Conservation (phyloP, 2,888 invertebrate species). For the Lasioglossum lativentre region DNA sequence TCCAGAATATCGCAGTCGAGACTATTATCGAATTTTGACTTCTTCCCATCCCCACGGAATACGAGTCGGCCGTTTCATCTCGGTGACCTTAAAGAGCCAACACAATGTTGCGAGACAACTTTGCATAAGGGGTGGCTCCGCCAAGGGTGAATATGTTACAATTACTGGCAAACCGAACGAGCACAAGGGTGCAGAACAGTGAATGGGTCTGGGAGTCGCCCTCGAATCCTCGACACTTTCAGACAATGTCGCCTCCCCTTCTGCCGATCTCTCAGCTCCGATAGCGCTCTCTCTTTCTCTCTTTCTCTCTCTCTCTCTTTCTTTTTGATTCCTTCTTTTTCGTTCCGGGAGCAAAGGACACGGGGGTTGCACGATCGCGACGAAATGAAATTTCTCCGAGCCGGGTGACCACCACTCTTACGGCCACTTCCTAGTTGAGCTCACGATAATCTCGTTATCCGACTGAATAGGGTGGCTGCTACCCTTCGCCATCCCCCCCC, state of each 20-base stretch:
- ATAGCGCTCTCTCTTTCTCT: constrained; percentile 38
- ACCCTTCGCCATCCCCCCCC: neutral
- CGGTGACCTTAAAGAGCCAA: constrained; percentile 51
- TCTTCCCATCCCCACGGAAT: constrained; percentile 7
- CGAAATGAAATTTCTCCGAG: constrained; percentile 69
- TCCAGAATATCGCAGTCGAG: neutral
- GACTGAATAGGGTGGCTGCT: constrained; percentile 72
- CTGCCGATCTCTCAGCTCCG: constrained; percentile 58
- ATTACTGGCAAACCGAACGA: constrained; percentile 82
- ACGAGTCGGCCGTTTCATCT: constrained; percentile 36
- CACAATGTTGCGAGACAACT: constrained; percentile 54
- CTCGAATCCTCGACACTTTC: constrained; percentile 74
- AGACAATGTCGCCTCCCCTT: constrained; percentile 71
- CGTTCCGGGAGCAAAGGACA: neutral
- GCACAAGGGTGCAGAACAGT: constrained; percentile 23
- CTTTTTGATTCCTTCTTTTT: neutral
- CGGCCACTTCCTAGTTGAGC: constrained; percentile 55
- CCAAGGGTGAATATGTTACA: constrained; percentile 82
- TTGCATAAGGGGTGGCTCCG: constrained; percentile 69
- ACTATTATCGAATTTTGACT: constrained; percentile 21
- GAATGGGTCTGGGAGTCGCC: constrained; percentile 38
- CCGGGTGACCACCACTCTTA: constrained; percentile 48
- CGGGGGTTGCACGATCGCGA: constrained; percentile 39
- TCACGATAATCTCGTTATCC: constrained; percentile 79
- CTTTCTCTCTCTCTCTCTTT: constrained; percentile 4